These are phyloP conservation scores for Pyrrhia umbra DNA, from an alignment of 2,888 invertebrate species.

Conservation along the genomic window DNA sequence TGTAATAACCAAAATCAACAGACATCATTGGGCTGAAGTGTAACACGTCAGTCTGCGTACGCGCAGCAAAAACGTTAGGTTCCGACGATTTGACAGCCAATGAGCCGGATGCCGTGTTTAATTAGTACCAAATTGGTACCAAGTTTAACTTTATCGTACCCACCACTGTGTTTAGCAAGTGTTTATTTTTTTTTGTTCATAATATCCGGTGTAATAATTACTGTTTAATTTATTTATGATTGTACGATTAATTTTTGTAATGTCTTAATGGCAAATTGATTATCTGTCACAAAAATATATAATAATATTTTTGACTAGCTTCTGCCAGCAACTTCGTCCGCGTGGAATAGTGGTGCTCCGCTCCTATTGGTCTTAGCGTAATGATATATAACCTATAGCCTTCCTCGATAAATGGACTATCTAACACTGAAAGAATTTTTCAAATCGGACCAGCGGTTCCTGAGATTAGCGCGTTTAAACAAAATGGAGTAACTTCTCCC, in stretches of 20 bases:
- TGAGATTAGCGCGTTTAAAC: too few species aligned
- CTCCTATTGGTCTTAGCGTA: too few species aligned
- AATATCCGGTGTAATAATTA: conserved; percentile 53
- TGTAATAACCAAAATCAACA: conserved; percentile 61
- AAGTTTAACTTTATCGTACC: conserved; percentile 68
- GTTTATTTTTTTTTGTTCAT: conserved; percentile 25
- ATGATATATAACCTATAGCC: too few species aligned
- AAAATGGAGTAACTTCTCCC: too few species aligned
- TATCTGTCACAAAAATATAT: background rate
- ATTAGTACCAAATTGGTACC: conserved; percentile 85
- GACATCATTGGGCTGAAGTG: conserved; percentile 76
- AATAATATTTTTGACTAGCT: background rate
- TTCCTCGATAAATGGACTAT: too few species aligned
- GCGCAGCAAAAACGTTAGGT: conserved; percentile 68
- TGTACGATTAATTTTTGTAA: conserved; percentile 9
- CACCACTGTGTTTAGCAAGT: conserved; percentile 25
- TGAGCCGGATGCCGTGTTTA: conserved; percentile 86
- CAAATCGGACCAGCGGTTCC: too few species aligned
- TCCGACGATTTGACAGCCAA: conserved; percentile 84
- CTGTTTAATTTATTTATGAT: conserved; percentile 38
- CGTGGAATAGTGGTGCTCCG: too few species aligned
- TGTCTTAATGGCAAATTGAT: background rate
- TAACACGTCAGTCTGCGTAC: conserved; percentile 78
- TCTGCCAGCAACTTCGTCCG: too few species aligned
- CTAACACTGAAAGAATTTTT: too few species aligned